These are phyloP conservation scores for Chelmon rostratus DNA, from an alignment of 2,797 vertebrate genomes.

Conservation along the genomic window DNA sequence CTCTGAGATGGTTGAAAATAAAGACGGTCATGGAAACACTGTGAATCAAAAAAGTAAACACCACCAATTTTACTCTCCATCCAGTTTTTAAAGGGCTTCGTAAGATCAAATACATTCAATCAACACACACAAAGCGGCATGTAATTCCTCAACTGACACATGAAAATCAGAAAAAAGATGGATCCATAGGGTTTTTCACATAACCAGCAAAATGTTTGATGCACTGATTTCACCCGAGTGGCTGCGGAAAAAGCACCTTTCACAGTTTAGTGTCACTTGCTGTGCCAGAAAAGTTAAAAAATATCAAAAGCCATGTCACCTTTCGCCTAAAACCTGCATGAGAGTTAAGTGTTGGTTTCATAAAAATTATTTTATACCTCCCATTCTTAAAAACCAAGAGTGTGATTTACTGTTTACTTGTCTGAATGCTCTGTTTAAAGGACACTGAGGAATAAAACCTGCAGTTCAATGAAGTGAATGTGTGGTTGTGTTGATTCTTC, in stretches of 20 bases:
- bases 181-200: conserved; percentile 22
- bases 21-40: conserved; percentile 10
- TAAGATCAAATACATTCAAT: conserved; percentile 8
- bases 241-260: not conserved
- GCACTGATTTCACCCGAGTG: conserved; percentile 4
- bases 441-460: conserved; percentile 45
- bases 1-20: conserved; percentile 17
- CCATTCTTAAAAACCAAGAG: conserved; percentile 24
- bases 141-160: not conserved
- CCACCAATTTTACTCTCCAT: not conserved
- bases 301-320: not conserved
- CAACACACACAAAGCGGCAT: not conserved
- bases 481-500: not conserved
- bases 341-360: conserved; percentile 10
- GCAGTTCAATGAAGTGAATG: conserved; percentile 20
- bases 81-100: conserved; percentile 1
- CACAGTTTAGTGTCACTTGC: not conserved
- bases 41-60: conserved; percentile 11
- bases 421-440: conserved; percentile 1
- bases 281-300: conserved; percentile 3
- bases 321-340: conserved; percentile 22
- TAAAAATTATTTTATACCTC: conserved; percentile 4
- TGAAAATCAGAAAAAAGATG: conserved; percentile 13
- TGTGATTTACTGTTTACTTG: conserved; percentile 26
- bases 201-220: not conserved